A percentile compares a stretch with the other conserved stretches of the same genome.
phyloP scores from a whole-genome alignment of 2,888 invertebrate species.

The Oscheius myriophilus region DNA sequence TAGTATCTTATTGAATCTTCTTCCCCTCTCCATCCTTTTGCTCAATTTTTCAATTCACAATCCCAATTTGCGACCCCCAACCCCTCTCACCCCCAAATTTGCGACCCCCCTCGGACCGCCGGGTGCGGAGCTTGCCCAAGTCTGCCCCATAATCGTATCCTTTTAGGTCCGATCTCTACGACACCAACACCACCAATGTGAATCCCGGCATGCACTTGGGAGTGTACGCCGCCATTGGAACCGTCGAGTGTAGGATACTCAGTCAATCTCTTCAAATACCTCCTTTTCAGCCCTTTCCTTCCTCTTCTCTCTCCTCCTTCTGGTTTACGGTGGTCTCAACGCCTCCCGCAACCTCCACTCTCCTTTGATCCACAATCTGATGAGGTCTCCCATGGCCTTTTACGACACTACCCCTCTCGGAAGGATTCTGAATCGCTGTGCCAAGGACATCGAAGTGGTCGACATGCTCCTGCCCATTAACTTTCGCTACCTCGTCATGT shows the following conservation, averaged over 20 bases:
- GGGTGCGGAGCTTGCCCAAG: no score
- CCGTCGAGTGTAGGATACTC: conserved; percentile 5
- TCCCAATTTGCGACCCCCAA: no score
- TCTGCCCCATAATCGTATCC: no score
- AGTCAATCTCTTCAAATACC: not conserved
- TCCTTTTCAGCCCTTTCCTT: conserved; percentile 17
- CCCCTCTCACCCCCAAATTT: no score
- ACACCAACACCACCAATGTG: conserved; percentile 14
- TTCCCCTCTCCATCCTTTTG: no score
- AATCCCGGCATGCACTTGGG: conserved; percentile 12
- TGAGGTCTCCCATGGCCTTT: conserved; percentile 70
- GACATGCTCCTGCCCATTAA: conserved; percentile 59
- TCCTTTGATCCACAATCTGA: conserved; percentile 52
- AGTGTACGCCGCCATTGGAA: conserved; percentile 23
- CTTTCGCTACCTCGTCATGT: conserved; percentile 62
- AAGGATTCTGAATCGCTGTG: conserved; percentile 72
- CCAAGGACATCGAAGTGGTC: conserved; percentile 66
- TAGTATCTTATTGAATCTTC: no score
- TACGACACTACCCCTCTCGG: conserved; percentile 72
- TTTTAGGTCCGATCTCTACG: not conserved
- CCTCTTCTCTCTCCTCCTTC: conserved; percentile 36
- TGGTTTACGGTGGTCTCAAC: conserved; percentile 55
- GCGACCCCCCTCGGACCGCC: no score
- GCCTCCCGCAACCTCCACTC: conserved; percentile 60
- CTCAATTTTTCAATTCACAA: no score